Evolutionary conservation across 1,140 invertebrate species (phyloP), one percentile per base, ranked within the genome.

Genomic region (Condylostylus longicornis): DNA sequence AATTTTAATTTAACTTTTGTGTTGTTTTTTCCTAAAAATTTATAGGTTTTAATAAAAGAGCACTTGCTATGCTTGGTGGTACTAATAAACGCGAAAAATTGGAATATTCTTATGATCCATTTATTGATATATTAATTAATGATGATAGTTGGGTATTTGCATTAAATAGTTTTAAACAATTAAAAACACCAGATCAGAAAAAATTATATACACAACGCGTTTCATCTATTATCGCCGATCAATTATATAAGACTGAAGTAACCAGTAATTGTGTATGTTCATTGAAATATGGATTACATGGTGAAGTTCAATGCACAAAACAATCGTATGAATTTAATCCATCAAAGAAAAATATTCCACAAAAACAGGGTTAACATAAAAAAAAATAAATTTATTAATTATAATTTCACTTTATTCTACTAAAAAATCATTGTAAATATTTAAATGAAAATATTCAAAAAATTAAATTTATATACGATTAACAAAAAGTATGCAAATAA

Each of bases 31-130:
- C n/a, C n/a, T n/a, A n/a, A n/a, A n/a, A n/a, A n/a, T 10, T 27
- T 41, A 2, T 5, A 58, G 61, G 62, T 18, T 57, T 67, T 3
- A 61, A 64, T n/a, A 59, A 65, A 8, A 68, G 68, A 28, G 42
- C 58, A 17, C 57, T 67, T 4, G 61, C 58, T 29, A 71, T 64
- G 1, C 64, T 71, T 42, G 68, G 69, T 21, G 62, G 70, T 5
- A 62, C 63, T 38, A 70, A 74, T 34, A 74, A 72, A 46, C 64
- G 63, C 33, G 54, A 53, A 15, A 69, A 71, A 27, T 41, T 76
- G 7, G 50, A 50, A 17, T 64, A 68, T 18, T 44, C 63, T 18
- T 53, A 49, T 34, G 72, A 76, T 43, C 67, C 69, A 47, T 73
- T 73, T 38, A 64, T 69, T 38, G 65, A 67, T 35, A 46, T 56